These are phyloP conservation scores for Cricetomys ansorgei DNA, from an alignment of 2,113 vertebrate genomes.

Conservation along the genomic window DNA sequence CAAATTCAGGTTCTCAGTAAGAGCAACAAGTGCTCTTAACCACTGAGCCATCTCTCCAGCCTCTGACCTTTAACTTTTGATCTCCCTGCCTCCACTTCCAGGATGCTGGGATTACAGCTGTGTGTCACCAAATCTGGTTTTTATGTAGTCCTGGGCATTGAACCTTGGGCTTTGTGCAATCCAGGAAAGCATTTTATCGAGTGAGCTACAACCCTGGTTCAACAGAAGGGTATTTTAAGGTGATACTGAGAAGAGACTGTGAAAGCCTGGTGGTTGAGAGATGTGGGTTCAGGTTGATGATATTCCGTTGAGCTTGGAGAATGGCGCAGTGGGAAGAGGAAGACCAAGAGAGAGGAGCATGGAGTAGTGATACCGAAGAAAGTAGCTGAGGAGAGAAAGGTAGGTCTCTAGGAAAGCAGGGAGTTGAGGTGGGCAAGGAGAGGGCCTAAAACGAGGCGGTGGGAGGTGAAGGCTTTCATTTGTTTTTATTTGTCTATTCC, in stretches of 20 bases:
- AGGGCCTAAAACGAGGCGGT: not conserved
- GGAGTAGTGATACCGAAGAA: not conserved
- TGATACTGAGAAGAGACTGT: not conserved
- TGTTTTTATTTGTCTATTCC: not conserved
- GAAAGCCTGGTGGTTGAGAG: not conserved
- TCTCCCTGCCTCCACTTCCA: not conserved
- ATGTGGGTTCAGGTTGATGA: not conserved
- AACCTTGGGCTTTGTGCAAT: not conserved
- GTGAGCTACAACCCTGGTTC: not conserved
- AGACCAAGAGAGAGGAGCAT: not conserved
- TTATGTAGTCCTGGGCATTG: not conserved
- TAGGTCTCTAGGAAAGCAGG: not conserved
- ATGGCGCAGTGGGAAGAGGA: not conserved
- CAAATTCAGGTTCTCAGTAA: not conserved
- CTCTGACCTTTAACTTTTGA: not conserved
- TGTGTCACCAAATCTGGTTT: not conserved
- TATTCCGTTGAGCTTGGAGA: not conserved
- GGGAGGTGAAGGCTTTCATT: not conserved
- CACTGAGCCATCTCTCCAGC: not conserved
- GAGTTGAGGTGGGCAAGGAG: not conserved
- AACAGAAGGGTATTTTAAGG: not conserved
- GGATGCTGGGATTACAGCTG: not conserved
- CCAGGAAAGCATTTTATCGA: not conserved
- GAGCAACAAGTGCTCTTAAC: not conserved
- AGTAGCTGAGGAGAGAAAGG: not conserved